Evolutionary conservation across 2,113 vertebrate genomes (phyloP).

Genomic region (Cavia aperea): DNA sequence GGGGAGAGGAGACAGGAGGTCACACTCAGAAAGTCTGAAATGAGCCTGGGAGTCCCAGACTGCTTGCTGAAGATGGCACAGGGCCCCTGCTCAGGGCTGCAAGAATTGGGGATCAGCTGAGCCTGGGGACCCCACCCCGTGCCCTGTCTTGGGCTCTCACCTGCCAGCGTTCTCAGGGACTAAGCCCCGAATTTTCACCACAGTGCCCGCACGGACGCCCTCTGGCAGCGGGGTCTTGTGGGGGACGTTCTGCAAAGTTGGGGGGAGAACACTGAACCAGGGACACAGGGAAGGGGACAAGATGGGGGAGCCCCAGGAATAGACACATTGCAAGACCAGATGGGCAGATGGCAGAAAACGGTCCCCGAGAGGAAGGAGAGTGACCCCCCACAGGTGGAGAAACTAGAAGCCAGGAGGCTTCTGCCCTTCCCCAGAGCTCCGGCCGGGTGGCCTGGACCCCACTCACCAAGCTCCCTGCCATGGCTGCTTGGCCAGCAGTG

Average conservation of each 20-base stretch:
- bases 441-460: neutral
- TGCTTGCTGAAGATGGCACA: neutral
- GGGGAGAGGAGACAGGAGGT: neutral
- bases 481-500: neutral
- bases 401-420: neutral
- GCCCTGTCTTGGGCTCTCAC: neutral
- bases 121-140: neutral
- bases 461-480: slow-evolving; percentile 14
- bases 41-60: neutral
- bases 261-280: neutral
- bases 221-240: neutral
- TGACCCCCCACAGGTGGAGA: neutral
- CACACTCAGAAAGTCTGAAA: neutral
- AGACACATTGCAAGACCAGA: neutral
- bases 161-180: slow-evolving; percentile 6
- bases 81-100: neutral
- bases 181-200: slow-evolving; percentile 43
- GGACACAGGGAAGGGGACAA: neutral
- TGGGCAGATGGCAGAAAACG: neutral
- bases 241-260: neutral
- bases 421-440: neutral
- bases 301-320: neutral
- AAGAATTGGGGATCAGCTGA: neutral
- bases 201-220: neutral
- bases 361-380: neutral